Evolutionary conservation across 23 tunicate species (phyloP), one percentile per base, ranked within the genome.

Genomic region (Styela clava): DNA sequence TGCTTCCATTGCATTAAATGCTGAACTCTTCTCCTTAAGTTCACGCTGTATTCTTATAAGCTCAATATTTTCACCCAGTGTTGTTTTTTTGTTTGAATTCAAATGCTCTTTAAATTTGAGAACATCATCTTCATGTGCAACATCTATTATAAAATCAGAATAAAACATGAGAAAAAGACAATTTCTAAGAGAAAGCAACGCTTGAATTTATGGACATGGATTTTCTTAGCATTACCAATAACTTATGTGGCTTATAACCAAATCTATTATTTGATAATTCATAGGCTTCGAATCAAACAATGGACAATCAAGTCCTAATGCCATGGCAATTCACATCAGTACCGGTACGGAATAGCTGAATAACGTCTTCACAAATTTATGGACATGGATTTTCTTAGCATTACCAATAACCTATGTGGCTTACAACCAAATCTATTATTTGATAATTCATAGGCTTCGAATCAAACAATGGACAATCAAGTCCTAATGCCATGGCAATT

Each of bases 21-120:
- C 85, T 24, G n/a, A 76, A n/a, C 79, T 36, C 74, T 92, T 92
- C 64, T 92, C 97, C 68, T 92, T 92, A 74, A 92, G 79, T 2
- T 83, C 80, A 36, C 97, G 74, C 78, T 87, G 88, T 1, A 92
- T 28, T 68, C 84, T 77, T 9, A 92, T 92, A 31, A 92, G 78
- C 68, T 87, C 97, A 35, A 92, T 86, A 69, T 92, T 92, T 35
- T 86, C 97, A 61, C 69, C 74, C 56, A 92, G 37, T 52, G 92
- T 87, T 16, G 73, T 63, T 64, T 80, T 87, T 70, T 92, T 80
- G 16, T 86, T 52, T 35, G 73, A 62, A 33, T 68, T 86, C 64
- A 85, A 69, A 31, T 79, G 79, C 74, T 92, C 91, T 20, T 76
- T 86, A 31, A 92, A 56, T 33, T 82, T 87, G 5, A 92, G 80